phyloP scores from a whole-genome alignment of 1,140 invertebrate genomes.

The Macrobrachium rosenbergii region DNA sequence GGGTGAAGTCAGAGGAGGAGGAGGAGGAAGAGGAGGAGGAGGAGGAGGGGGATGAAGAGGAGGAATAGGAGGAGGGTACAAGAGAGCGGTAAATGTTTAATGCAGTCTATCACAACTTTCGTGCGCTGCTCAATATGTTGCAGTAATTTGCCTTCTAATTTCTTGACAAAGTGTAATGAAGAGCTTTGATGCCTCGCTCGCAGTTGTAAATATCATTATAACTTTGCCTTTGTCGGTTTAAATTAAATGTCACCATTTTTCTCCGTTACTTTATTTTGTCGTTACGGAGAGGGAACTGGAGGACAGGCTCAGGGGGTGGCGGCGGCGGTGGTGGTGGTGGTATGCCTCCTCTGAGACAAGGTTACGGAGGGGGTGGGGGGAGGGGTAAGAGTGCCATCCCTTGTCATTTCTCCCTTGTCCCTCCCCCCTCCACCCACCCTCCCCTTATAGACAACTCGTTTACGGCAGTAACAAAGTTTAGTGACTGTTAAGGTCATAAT shows the following conservation, averaged over 20 bases:
- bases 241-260: constrained; percentile 62
- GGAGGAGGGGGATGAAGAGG: no score
- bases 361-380: background rate
- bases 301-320: background rate
- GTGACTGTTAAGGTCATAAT: constrained; percentile 43
- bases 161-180: constrained; percentile 63
- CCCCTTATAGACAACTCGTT: constrained; percentile 15
- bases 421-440: no score
- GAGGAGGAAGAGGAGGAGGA: no score
- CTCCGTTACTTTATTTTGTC: constrained; percentile 50
- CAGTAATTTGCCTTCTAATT: constrained; percentile 61
- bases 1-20: background rate
- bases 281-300: constrained; percentile 31
- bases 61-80: background rate
- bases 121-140: constrained; percentile 51
- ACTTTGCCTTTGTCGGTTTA: constrained; percentile 61
- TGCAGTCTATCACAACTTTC: constrained; percentile 54
- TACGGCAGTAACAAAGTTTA: constrained; percentile 41
- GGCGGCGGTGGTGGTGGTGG: no score
- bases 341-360: constrained; percentile 25
- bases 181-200: constrained; percentile 54
- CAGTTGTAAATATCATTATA: constrained; percentile 61
- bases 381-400: background rate
- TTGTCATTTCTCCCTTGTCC: no score
- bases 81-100: constrained; percentile 38